Percentiles rank a stretch among this genome's conserved stretches.
These are phyloP conservation scores for Gobionotothen gibberifrons DNA, from an alignment of 2,797 vertebrate species.

Conservation along the genomic window DNA sequence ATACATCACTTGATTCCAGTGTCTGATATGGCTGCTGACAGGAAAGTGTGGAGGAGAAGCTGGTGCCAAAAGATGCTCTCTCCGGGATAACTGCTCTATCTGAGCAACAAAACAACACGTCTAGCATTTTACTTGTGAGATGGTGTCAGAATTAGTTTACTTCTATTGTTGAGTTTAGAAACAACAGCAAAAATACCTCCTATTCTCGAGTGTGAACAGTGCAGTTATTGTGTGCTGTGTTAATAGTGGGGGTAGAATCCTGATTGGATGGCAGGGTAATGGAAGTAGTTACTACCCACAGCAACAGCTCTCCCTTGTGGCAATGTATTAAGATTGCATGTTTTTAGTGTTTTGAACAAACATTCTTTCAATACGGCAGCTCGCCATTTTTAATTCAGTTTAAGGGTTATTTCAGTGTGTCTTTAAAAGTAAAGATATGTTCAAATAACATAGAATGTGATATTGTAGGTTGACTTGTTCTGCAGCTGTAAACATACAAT, in stretches of 20 bases:
- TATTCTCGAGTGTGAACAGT: constrained; percentile 2
- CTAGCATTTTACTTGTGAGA: constrained; percentile 50
- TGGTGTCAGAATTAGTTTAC: constrained; percentile 51
- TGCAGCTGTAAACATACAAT: not conserved
- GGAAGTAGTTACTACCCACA: not conserved
- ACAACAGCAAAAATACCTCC: not conserved
- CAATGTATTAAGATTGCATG: constrained; percentile 12
- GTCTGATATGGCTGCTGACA: constrained; percentile 77
- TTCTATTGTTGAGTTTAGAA: constrained; percentile 27
- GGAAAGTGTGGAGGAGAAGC: constrained; percentile 64
- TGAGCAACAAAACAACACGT: constrained; percentile 58
- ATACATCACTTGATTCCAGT: constrained; percentile 79
- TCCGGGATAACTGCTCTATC: constrained; percentile 55
- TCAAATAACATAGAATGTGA: not conserved
- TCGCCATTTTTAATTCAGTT: not conserved
- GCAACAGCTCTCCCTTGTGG: constrained; percentile 50
- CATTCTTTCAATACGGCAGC: not conserved
- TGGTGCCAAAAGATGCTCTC: constrained; percentile 64
- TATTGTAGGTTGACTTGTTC: not conserved
- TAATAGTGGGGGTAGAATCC: not conserved
- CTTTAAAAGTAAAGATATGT: not conserved
- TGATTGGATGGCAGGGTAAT: constrained; percentile 24
- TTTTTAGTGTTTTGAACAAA: not conserved
- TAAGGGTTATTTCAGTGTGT: not conserved
- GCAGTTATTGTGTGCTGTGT: constrained; percentile 18